Evolutionary conservation across 2,888 invertebrate species (phyloP), one percentile per base, ranked within the genome.

Genomic region (Oligia fasciuncula): DNA sequence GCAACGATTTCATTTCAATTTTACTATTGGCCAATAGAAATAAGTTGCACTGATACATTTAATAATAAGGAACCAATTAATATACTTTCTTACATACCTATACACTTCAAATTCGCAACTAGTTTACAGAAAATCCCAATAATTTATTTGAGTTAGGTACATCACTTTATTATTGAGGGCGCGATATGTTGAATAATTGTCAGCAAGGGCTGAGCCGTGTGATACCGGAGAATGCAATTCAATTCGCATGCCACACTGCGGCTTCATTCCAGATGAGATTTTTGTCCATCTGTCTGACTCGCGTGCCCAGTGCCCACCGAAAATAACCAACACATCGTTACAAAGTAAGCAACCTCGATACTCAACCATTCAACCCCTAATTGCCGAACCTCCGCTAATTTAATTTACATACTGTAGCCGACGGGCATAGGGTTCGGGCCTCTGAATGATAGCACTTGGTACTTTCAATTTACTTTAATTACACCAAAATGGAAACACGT

Each of bases 201-300:
- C 49, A 82, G 70, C 40, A 51, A 71, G 63, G 78, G 74, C 67
- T 73, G 82, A 76, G 79, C 85, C 80, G 77, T 90, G 89, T 91
- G 91, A 91, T 91, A 92, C 82, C 90, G 92, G 93, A 93, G 94
- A 93, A 91, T 92, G 92, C 93, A 93, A 95, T 95, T 94, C 92
- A 91, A 93, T 93, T 93, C 91, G 88, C 90, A 91, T 92, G 93
- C 90, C 93, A 91, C 87, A 88, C 89, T 90, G 92, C 87, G 93
- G 93, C 91, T 87, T 81, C 89, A 83, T 86, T 83, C 87, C 87
- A 90, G 93, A 95, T 95, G 91, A 92, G 93, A 93, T 94, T 94
- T 94, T 91, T 89, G 91, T 87, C 91, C 90, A 90, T 89, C 86
- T 75, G 88, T 90, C 90, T 72, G 62, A 65, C 84, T 87, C 87